These are phyloP conservation scores for Adela reaumurella DNA, from an alignment of 2,888 invertebrate species.

Conservation along the genomic window DNA sequence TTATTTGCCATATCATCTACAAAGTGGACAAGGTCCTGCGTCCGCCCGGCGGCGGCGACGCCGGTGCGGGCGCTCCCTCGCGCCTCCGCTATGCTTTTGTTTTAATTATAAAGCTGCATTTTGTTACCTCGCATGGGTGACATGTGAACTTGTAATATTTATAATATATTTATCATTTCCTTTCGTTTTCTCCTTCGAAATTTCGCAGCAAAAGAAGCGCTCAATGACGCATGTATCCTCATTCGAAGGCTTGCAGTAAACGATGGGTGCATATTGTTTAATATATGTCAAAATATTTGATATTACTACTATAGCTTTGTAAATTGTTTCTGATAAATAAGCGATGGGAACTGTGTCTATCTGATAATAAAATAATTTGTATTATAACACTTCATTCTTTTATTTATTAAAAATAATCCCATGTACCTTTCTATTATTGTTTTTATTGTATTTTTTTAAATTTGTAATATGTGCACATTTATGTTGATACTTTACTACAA, in stretches of 20 bases:
- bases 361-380: slow-evolving; percentile 69
- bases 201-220: slow-evolving; percentile 48
- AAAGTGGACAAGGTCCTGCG: slow-evolving; percentile 2
- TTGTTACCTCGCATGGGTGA: slow-evolving; percentile 44
- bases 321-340: slow-evolving; percentile 69
- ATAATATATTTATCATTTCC: slow-evolving; percentile 46
- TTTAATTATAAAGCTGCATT: slow-evolving; percentile 40
- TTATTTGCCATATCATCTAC: not conserved
- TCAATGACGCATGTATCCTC: slow-evolving; percentile 53
- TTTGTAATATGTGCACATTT: no score
- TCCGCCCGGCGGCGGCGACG: slow-evolving; percentile 17
- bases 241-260: slow-evolving; percentile 53
- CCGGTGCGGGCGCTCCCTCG: slow-evolving; percentile 13
- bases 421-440: no score
- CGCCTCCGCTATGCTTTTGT: slow-evolving; percentile 41
- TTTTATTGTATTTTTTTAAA: no score
- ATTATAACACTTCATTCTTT: slow-evolving; percentile 43
- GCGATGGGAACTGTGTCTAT: slow-evolving; percentile 70
- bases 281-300: slow-evolving; percentile 32
- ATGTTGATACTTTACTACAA: no score
- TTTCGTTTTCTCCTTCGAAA: slow-evolving; percentile 41
- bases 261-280: slow-evolving; percentile 57
- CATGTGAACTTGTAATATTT: slow-evolving; percentile 10
- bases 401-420: slow-evolving; percentile 5
- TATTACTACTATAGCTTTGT: slow-evolving; percentile 66